Conservation (phyloP, 2,888 invertebrate species). For the Papilio gigon region DNA sequence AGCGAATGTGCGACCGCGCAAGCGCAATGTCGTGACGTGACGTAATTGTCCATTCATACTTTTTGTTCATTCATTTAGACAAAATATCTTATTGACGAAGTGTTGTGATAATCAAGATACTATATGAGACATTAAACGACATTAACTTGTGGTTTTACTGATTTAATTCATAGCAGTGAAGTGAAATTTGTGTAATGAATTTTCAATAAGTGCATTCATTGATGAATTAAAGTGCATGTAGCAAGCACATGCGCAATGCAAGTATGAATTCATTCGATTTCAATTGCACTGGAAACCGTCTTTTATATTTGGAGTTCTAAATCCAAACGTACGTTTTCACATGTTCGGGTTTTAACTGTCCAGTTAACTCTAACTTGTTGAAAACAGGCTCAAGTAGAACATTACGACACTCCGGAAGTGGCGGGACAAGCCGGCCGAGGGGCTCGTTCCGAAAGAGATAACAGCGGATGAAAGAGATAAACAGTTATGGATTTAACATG, state of each 20-base stretch:
- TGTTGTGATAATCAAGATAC: conserved; percentile 56
- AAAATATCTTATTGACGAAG: conserved; percentile 67
- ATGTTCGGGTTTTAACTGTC: conserved; percentile 58
- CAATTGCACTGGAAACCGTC: conserved; percentile 53
- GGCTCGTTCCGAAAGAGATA: conserved; percentile 82
- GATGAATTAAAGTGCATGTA: conserved; percentile 70
- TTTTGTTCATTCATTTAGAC: conserved; percentile 78
- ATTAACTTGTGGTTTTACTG: conserved; percentile 43
- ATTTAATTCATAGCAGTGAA: conserved; percentile 48
- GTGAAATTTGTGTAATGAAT: conserved; percentile 52
- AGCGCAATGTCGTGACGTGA: conserved; percentile 78
- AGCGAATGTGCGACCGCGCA: conserved; percentile 65
- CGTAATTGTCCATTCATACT: conserved; percentile 82
- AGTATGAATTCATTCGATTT: conserved; percentile 58
- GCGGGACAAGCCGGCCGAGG: conserved; percentile 79
- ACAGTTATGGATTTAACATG: conserved; percentile 94
- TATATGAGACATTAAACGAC: conserved; percentile 45
- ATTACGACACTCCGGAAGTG: conserved; percentile 83
- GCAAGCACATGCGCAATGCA: conserved; percentile 76
- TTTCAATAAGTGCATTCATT: conserved; percentile 71
- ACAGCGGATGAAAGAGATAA: conserved; percentile 83
- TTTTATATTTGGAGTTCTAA: conserved; percentile 58
- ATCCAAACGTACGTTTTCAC: conserved; percentile 52
- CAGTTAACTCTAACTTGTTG: conserved; percentile 53
- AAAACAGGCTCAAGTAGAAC: conserved; percentile 76